Conservation (phyloP, 2,888 invertebrate species). For the Nasonia oneida region DNA sequence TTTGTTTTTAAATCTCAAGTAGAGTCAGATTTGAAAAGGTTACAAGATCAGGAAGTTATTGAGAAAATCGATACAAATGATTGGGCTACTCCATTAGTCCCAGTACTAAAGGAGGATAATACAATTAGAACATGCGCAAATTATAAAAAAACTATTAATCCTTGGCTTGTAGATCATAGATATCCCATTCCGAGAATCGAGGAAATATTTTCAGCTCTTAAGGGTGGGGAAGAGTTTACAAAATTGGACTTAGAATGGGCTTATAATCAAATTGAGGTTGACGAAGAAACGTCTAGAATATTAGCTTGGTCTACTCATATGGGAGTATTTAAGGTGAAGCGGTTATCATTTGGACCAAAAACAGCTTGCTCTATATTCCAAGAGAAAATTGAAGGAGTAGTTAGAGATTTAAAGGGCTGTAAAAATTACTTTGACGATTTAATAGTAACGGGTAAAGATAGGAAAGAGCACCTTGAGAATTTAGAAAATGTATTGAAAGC, state of each 20-base stretch:
- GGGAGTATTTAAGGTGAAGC: constrained; percentile 62
- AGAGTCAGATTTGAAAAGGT: constrained; percentile 48
- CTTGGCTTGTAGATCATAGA: constrained; percentile 65
- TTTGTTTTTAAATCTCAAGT: constrained; percentile 56
- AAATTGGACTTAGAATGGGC: constrained; percentile 69
- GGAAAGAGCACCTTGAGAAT: no score
- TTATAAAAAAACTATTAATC: constrained; percentile 69
- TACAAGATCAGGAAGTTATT: constrained; percentile 56
- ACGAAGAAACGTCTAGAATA: constrained; percentile 64
- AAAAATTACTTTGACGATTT: no score
- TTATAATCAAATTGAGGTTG: constrained; percentile 70
- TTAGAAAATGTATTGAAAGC: no score
- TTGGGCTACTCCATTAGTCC: constrained; percentile 66
- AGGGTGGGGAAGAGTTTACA: constrained; percentile 58
- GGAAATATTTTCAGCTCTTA: constrained; percentile 66
- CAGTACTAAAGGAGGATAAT: constrained; percentile 61
- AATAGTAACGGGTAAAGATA: no score
- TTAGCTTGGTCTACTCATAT: constrained; percentile 68
- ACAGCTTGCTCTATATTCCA: constrained; percentile 73
- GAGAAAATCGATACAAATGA: constrained; percentile 16
- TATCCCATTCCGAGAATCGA: constrained; percentile 69
- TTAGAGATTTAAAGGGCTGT: no score
- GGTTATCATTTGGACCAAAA: constrained; percentile 72
- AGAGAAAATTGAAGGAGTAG: no score
- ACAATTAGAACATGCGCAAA: constrained; percentile 64